phyloP scores from a whole-genome alignment of 37 sponge, comb jelly and placozoan genomes.

The Beroe ovata region DNA sequence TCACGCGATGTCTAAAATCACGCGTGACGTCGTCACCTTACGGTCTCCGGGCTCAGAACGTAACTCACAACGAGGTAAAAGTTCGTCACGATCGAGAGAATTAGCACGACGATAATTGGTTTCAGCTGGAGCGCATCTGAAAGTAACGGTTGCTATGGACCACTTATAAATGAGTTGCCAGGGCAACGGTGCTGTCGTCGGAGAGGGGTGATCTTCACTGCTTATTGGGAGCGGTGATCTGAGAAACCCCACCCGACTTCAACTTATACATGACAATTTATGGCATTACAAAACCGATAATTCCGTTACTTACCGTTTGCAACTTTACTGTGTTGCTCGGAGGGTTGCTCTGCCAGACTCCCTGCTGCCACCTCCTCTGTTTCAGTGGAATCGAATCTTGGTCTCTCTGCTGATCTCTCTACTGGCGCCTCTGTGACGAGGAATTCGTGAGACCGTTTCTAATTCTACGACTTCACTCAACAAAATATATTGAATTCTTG shows the following conservation, averaged over 20 bases:
- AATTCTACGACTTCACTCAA: neutral
- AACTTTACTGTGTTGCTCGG: neutral
- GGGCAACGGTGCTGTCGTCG: too few species aligned
- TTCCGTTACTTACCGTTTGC: too few species aligned
- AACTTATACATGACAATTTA: too few species aligned
- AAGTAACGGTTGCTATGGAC: neutral
- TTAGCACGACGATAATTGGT: conserved; percentile 18
- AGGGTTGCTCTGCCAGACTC: neutral
- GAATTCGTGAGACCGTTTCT: neutral
- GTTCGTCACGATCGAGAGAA: conserved; percentile 29
- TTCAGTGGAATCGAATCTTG: neutral
- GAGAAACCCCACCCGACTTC: too few species aligned
- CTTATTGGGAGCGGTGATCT: too few species aligned
- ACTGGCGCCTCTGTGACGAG: neutral
- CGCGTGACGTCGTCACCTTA: neutral
- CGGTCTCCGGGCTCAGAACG: neutral
- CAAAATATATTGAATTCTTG: neutral
- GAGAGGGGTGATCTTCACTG: too few species aligned
- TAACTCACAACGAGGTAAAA: conserved; percentile 8
- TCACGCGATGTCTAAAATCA: neutral
- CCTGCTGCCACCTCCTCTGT: neutral
- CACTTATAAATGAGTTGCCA: too few species aligned
- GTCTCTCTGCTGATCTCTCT: neutral
- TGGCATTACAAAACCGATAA: too few species aligned
- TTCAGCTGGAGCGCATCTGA: conserved; percentile 36